These are phyloP conservation scores for Buathra laborator DNA, from an alignment of 2,888 invertebrate species.

Conservation along the genomic window DNA sequence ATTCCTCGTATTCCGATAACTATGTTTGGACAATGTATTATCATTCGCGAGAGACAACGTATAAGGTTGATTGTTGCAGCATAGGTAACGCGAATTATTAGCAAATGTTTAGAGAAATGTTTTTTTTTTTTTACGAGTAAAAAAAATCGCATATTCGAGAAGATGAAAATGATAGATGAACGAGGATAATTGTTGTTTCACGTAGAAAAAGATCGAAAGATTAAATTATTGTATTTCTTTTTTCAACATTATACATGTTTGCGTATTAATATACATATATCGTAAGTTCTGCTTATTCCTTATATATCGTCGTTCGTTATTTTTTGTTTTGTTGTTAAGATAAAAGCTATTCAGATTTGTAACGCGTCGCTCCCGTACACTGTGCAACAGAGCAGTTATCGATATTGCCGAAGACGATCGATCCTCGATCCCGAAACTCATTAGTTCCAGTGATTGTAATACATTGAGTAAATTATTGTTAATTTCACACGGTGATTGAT, in stretches of 20 bases:
- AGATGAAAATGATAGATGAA: neutral
- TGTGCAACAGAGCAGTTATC: slow-evolving; percentile 27
- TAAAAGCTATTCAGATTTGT: slow-evolving; percentile 38
- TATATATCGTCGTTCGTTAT: slow-evolving; percentile 5
- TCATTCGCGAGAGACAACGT: neutral
- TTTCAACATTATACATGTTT: slow-evolving; percentile 48
- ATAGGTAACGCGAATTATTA: neutral
- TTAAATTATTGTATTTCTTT: slow-evolving; percentile 49
- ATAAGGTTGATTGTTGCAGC: neutral
- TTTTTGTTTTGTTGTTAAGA: slow-evolving; percentile 28
- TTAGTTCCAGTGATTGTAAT: neutral
- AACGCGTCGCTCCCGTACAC: slow-evolving; percentile 6
- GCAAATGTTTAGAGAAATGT: neutral
- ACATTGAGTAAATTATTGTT: slow-evolving; percentile 13
- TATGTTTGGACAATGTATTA: slow-evolving; percentile 2
- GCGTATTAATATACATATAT: slow-evolving; percentile 1
- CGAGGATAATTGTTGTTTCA: slow-evolving; percentile 2
- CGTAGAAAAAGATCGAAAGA: slow-evolving; percentile 4
- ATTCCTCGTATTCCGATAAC: slow-evolving; percentile 63
- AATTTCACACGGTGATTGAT: neutral
- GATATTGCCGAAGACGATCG: slow-evolving; percentile 26
- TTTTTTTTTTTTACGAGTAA: neutral
- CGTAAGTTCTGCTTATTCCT: slow-evolving; percentile 10
- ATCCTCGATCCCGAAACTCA: slow-evolving; percentile 12
- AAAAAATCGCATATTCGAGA: neutral